Evolutionary conservation across 2,797 vertebrate species (phyloP), one percentile per base, ranked within the genome.

Genomic region (Galago senegalensis): DNA sequence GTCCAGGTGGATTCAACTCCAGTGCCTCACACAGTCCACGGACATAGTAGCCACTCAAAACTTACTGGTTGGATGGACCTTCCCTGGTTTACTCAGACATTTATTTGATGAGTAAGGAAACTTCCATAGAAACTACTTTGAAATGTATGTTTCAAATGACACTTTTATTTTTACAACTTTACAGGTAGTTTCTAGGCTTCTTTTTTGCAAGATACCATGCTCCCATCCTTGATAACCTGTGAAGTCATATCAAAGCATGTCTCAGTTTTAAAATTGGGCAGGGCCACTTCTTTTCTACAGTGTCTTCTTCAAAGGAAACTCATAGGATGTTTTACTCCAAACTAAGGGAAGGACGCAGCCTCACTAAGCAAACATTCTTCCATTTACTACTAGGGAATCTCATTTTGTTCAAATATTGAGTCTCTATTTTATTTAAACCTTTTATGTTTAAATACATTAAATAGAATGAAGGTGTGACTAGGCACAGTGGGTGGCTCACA

Each of bases 141-240:
- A 97, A 94, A 87, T 83, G 7, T 70, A 87, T 82, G 92, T 97
- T 92, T 56, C 87, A 88, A 93, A 73, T 75, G 56, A 79, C 10
- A 13, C 89, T 93, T 96, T 93, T 76, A 43, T 73, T 83, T 95
- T 85, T 95, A 79, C 56, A 94, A 73, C 11, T 82, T 89, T 89
- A 76, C 1, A 13, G 18, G 65, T 37, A 94, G 40, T 65, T 91
- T 91, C 60, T 93, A 91, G 46, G 61, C 37, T 73, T 96, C 58
- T 81, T 77, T 89, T 94, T 73, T 65, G 80, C 16, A 85, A 93
- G 53, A 87, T 63, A 92, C 40, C 43, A 46, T 76, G 87, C 73
- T 88, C 84, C 58, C 46, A 89, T 89, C 60, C 69, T 86, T 85
- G 23, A 80, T 84, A 88, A 87, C 25, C 69, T 88, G 49, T 94